phyloP scores from a whole-genome alignment of 2,888 invertebrate species.

The Coelogynopora nodosa region DNA sequence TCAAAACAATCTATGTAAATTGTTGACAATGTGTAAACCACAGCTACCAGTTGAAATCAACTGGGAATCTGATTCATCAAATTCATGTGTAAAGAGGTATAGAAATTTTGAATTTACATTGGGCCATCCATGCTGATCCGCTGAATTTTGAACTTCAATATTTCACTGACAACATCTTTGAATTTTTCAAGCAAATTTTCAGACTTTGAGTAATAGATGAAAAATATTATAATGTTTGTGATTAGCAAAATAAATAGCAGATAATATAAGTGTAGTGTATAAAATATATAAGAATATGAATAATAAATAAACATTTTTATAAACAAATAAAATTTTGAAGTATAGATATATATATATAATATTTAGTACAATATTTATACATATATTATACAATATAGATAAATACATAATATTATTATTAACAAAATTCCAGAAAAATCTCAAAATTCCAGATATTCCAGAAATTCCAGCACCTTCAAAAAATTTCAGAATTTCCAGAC shows the following conservation, averaged over 20 bases:
- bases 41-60: neutral
- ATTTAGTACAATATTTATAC: neutral
- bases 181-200: slow-evolving; percentile 1
- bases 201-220: neutral
- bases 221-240: neutral
- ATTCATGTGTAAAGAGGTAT: slow-evolving; percentile 14
- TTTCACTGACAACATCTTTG: neutral
- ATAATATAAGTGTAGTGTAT: neutral
- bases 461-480: no score
- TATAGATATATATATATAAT: neutral
- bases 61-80: slow-evolving; percentile 18
- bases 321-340: neutral
- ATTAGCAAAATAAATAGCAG: no score
- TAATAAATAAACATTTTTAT: neutral
- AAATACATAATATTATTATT: neutral
- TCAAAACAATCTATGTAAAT: slow-evolving; percentile 15
- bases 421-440: neutral
- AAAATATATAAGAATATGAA: neutral
- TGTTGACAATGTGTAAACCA: slow-evolving; percentile 27
- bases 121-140: slow-evolving; percentile 6
- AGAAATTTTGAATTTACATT: slow-evolving; percentile 9
- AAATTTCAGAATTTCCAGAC: neutral
- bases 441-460: no score
- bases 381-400: neutral
- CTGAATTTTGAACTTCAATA: neutral